These are phyloP conservation scores for Corapipo altera DNA, from an alignment of 2,113 vertebrate species.

Conservation along the genomic window DNA sequence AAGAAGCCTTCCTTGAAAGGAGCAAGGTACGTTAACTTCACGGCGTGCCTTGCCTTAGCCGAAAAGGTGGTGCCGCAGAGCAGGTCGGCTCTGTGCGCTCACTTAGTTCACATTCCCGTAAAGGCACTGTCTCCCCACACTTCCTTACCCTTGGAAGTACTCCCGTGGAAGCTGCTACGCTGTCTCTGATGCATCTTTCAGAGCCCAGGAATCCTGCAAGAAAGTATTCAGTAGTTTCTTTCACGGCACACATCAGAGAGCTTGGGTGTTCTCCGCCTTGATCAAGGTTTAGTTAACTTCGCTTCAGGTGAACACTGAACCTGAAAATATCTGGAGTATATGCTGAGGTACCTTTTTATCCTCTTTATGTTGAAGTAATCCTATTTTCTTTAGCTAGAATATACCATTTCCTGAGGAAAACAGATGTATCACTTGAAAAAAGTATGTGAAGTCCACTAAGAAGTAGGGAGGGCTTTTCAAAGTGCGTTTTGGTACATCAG, in stretches of 20 bases:
- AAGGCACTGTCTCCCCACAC: background rate
- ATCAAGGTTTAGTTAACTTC: background rate
- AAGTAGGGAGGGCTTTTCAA: background rate
- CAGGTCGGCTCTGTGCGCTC: background rate
- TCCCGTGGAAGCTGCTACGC: background rate
- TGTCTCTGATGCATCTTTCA: background rate
- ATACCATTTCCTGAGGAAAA: accelerated
- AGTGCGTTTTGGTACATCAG: accelerated
- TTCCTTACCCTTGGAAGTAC: background rate
- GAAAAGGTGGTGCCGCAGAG: background rate
- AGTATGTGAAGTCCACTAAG: background rate
- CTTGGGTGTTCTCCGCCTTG: background rate
- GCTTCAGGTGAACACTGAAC: background rate
- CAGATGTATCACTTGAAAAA: background rate
- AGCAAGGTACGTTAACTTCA: background rate
- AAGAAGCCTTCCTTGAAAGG: background rate
- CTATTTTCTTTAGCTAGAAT: accelerated
- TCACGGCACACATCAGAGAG: background rate
- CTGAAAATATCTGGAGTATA: background rate
- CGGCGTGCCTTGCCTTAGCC: background rate
- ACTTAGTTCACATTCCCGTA: background rate
- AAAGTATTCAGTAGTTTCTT: background rate
- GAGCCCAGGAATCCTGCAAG: background rate
- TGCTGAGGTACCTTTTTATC: background rate
- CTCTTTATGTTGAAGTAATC: background rate